phyloP scores from a whole-genome alignment of 1,140 invertebrate genomes.

The Megalonaias nervosa region DNA sequence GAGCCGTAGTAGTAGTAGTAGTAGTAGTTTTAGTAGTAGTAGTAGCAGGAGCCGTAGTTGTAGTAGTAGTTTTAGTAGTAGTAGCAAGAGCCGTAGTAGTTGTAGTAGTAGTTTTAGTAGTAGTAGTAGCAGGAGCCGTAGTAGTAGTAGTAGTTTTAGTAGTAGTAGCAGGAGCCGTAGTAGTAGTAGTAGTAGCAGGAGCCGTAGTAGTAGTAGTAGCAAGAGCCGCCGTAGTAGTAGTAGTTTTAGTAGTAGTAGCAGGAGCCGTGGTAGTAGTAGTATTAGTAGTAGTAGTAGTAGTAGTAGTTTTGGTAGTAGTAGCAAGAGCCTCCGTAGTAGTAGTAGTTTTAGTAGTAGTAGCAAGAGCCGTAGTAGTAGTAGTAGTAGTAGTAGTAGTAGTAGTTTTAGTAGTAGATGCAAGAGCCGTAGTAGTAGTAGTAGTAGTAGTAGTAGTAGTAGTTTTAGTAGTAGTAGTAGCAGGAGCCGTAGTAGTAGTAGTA shows the following conservation, averaged over 20 bases:
- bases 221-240: too few species aligned
- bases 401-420: not conserved
- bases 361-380: slow-evolving; percentile 2
- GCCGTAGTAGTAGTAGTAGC: too few species aligned
- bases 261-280: not conserved
- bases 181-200: too few species aligned
- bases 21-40: too few species aligned
- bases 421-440: slow-evolving; percentile 5
- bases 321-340: not conserved
- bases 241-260: not conserved
- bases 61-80: too few species aligned
- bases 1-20: too few species aligned
- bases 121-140: too few species aligned
- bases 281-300: not conserved
- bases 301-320: not conserved
- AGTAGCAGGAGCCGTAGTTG: too few species aligned
- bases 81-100: too few species aligned
- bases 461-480: slow-evolving; percentile 8
- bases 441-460: not conserved
- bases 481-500: slow-evolving; percentile 2
- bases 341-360: slow-evolving; percentile 12
- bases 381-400: slow-evolving; percentile 10
- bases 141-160: too few species aligned
- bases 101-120: too few species aligned
- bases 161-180: too few species aligned